Evolutionary conservation across 2,888 invertebrate species (phyloP).

Genomic region (Pseudeuparius sepicola): DNA sequence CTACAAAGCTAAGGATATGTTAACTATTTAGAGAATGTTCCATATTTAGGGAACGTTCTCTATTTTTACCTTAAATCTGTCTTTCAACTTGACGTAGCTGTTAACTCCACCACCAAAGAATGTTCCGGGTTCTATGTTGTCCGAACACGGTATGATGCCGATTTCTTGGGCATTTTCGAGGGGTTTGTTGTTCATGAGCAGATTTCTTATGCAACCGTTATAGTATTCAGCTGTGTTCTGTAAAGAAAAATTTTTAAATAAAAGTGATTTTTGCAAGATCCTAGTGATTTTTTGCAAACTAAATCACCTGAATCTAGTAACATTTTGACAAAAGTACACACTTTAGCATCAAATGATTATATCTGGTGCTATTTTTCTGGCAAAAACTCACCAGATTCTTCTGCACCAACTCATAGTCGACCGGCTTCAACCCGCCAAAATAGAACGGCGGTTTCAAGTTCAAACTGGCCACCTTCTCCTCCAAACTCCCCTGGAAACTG

Average conservation of each 20-base stretch:
- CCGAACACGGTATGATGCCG: slow-evolving; percentile 69
- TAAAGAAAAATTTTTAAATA: slow-evolving; percentile 15
- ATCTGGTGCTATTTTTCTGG: too few relatives aligned
- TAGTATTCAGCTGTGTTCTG: slow-evolving; percentile 51
- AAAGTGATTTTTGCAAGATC: too few relatives aligned
- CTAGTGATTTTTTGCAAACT: too few relatives aligned
- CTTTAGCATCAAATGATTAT: too few relatives aligned
- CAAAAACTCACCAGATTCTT: slow-evolving; percentile 23
- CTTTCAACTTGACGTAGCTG: slow-evolving; percentile 60
- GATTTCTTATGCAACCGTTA: slow-evolving; percentile 73
- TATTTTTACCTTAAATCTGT: slow-evolving; percentile 55
- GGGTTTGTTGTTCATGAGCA: slow-evolving; percentile 57
- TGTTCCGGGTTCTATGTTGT: slow-evolving; percentile 65
- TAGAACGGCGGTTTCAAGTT: slow-evolving; percentile 62
- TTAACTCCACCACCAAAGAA: slow-evolving; percentile 69
- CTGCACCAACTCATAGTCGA: slow-evolving; percentile 37
- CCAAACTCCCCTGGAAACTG: slow-evolving; percentile 27
- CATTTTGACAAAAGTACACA: too few relatives aligned
- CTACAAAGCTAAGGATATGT: too few relatives aligned
- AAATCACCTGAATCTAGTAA: too few relatives aligned
- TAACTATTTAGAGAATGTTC: too few relatives aligned
- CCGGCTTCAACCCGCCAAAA: slow-evolving; percentile 66
- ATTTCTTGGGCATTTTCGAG: slow-evolving; percentile 50
- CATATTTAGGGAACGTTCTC: too few relatives aligned
- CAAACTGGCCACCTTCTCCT: slow-evolving; percentile 35